phyloP scores from a whole-genome alignment of 2,797 vertebrate genomes.

The Tapirus indicus region DNA sequence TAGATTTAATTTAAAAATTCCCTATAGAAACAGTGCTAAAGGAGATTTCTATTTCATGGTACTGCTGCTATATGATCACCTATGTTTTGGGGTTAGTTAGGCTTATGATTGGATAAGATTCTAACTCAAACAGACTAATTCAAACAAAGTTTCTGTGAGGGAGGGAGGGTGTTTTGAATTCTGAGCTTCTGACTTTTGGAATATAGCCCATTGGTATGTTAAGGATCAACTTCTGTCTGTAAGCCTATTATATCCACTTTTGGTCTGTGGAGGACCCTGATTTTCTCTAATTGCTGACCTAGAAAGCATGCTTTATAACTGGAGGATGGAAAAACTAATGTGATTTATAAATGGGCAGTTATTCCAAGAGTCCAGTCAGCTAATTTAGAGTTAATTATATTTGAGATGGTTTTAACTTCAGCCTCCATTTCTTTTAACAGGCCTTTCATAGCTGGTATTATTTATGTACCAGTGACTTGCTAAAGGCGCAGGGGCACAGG shows the following conservation, averaged over 20 bases:
- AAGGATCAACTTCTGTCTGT: background rate
- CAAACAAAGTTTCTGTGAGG: conserved; percentile 7
- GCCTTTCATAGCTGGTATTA: conserved; percentile 32
- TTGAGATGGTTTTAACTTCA: conserved; percentile 62
- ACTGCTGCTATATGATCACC: background rate
- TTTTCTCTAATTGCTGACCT: background rate
- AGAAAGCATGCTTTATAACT: conserved; percentile 2
- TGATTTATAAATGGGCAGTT: conserved; percentile 58
- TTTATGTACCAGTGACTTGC: conserved; percentile 61
- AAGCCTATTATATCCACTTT: background rate
- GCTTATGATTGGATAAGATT: background rate
- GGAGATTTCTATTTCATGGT: background rate
- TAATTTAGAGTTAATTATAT: conserved; percentile 72
- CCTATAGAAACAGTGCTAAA: background rate
- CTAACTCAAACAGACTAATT: background rate
- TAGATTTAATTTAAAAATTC: conserved; percentile 19
- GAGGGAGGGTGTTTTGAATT: background rate
- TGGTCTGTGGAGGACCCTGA: background rate
- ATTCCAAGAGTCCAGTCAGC: conserved; percentile 40
- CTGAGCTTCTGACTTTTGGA: conserved; percentile 8
- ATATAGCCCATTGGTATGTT: background rate
- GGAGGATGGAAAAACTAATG: background rate
- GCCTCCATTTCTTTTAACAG: conserved; percentile 53
- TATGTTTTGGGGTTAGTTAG: background rate
- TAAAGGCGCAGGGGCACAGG: conserved; percentile 10